Percentiles rank a stretch among this genome's conserved stretches.
Conservation (phyloP, 2,888 invertebrate genomes). For the Perizoma flavofasciatum region DNA sequence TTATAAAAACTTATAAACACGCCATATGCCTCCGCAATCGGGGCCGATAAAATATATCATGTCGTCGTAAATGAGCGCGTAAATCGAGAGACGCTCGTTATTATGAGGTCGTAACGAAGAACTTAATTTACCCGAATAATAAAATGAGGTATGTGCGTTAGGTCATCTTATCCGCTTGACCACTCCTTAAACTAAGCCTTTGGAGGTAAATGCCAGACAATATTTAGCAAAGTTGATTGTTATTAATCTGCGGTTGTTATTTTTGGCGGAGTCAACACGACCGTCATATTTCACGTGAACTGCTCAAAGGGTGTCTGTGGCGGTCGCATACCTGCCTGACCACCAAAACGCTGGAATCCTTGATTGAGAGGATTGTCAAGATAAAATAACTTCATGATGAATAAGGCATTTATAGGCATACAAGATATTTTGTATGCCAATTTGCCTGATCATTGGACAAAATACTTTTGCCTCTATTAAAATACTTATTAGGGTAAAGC, state of each 20-base stretch:
- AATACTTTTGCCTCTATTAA: not conserved
- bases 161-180: constrained; percentile 47
- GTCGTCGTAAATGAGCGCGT: constrained; percentile 64
- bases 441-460: constrained; percentile 1
- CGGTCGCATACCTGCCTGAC: constrained; percentile 39
- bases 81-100: constrained; percentile 56
- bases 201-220: constrained; percentile 24
- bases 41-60: constrained; percentile 58
- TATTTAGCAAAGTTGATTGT: constrained; percentile 48
- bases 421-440: constrained; percentile 11
- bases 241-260: constrained; percentile 59
- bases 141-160: constrained; percentile 58
- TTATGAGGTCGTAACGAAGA: constrained; percentile 54
- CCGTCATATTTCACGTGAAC: constrained; percentile 72
- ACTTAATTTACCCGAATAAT: constrained; percentile 66
- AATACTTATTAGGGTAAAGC: no score
- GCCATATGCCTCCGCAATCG: constrained; percentile 49
- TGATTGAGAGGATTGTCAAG: constrained; percentile 42
- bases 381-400: constrained; percentile 37
- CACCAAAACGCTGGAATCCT: constrained; percentile 47
- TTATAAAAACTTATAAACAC: constrained; percentile 63
- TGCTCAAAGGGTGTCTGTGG: constrained; percentile 61
- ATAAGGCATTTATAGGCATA: constrained; percentile 13
- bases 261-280: constrained; percentile 54
- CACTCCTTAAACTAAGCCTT: constrained; percentile 26